Evolutionary conservation across 2,113 vertebrate species (phyloP).

Genomic region (Catagonus wagneri): DNA sequence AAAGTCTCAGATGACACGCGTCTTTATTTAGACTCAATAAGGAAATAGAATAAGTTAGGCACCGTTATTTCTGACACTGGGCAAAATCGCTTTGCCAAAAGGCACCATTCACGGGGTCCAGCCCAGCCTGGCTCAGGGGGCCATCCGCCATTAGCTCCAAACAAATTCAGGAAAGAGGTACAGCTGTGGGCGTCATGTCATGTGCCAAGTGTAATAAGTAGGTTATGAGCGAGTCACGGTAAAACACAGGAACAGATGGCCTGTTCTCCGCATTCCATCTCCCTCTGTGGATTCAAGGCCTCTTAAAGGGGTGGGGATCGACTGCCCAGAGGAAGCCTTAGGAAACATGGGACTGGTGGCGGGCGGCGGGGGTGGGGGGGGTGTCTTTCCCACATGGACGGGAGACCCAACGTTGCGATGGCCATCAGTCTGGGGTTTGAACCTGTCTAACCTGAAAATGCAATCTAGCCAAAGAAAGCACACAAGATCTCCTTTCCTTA

Average conservation of each 20-base stretch:
- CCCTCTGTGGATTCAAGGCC: neutral
- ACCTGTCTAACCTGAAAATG: neutral
- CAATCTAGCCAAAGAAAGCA: neutral
- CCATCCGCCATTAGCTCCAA: conserved; percentile 9
- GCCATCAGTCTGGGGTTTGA: neutral
- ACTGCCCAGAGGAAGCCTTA: neutral
- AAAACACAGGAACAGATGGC: neutral
- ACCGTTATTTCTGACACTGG: conserved; percentile 57
- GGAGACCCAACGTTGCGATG: neutral
- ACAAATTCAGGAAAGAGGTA: conserved; percentile 55
- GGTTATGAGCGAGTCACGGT: neutral
- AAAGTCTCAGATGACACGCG: conserved; percentile 34
- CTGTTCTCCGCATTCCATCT: neutral
- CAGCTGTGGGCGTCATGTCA: neutral
- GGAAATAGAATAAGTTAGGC: conserved; percentile 64
- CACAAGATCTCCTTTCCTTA: neutral
- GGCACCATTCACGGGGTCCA: neutral
- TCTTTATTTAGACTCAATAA: conserved; percentile 66
- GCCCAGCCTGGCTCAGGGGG: neutral
- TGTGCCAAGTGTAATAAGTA: neutral
- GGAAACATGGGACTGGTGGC: too few relatives aligned
- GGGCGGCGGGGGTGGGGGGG: too few relatives aligned
- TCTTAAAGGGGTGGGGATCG: neutral
- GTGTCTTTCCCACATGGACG: neutral
- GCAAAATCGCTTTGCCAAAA: conserved; percentile 48